Evolutionary conservation across 2,888 invertebrate genomes (phyloP).

Genomic region (Thera obeliscata): DNA sequence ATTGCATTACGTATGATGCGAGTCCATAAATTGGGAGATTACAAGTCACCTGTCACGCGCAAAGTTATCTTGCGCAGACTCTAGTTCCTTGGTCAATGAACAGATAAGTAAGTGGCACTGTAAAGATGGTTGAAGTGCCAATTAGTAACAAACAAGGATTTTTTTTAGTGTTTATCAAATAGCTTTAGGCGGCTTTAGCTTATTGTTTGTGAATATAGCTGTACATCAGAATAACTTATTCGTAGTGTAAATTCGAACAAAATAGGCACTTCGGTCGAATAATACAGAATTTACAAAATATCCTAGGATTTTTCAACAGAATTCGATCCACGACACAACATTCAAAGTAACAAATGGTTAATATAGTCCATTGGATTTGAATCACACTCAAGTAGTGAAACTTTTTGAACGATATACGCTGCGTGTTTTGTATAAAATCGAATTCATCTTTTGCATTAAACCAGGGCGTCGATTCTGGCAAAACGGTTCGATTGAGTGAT

Average conservation of each 20-base stretch:
- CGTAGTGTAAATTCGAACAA: constrained; percentile 56
- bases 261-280: constrained; percentile 48
- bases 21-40: no score
- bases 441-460: constrained; percentile 6
- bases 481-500: no score
- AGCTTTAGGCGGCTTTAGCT: not conserved
- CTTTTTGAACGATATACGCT: constrained; percentile 7
- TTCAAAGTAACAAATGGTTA: constrained; percentile 4
- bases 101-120: no score
- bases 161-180: no score
- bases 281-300: constrained; percentile 29
- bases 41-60: no score
- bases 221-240: constrained; percentile 24
- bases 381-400: not conserved
- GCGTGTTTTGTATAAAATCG: constrained; percentile 14
- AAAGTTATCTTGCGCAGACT: no score
- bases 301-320: constrained; percentile 32
- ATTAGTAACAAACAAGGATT: no score
- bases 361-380: constrained; percentile 1
- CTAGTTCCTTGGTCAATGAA: no score
- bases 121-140: no score
- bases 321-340: constrained; percentile 4
- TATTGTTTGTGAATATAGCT: constrained; percentile 16
- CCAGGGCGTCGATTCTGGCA: not conserved
- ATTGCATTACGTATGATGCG: no score